These are phyloP conservation scores for Pycnonotus jocosus DNA, from an alignment of 2,113 vertebrate species.

Conservation along the genomic window DNA sequence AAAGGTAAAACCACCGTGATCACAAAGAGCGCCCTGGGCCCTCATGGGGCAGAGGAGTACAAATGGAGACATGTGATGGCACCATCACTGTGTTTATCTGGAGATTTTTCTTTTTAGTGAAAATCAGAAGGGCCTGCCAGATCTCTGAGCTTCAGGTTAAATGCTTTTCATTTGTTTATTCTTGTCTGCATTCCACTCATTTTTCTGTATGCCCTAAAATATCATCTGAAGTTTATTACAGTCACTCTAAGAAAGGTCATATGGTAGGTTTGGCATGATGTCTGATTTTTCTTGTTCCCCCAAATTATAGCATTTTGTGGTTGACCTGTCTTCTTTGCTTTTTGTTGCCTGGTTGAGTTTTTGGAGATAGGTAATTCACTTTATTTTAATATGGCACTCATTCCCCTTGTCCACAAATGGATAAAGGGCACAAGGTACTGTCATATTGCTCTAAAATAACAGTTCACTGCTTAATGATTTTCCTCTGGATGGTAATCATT, in stretches of 20 bases:
- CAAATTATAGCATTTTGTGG: background rate
- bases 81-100: background rate
- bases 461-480: background rate
- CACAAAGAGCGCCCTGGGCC: background rate
- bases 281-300: background rate
- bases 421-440: background rate
- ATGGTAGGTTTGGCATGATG: background rate
- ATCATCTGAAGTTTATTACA: conserved; percentile 34
- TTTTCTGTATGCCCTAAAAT: conserved; percentile 16
- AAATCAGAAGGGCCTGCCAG: conserved; percentile 7
- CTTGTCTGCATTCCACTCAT: conserved; percentile 46
- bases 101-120: conserved; percentile 9
- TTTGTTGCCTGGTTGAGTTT: background rate
- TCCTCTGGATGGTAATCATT: background rate
- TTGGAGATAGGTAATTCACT: background rate
- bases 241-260: background rate
- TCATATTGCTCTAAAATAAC: background rate
- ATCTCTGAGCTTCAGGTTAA: conserved; percentile 35
- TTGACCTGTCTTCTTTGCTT: background rate
- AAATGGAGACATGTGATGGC: background rate
- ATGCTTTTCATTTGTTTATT: conserved; percentile 31
- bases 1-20: background rate
- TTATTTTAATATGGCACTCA: background rate
- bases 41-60: background rate
- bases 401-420: background rate